Evolutionary conservation across 2,113 vertebrate species (phyloP).

Genomic region (Rutilus rutilus): DNA sequence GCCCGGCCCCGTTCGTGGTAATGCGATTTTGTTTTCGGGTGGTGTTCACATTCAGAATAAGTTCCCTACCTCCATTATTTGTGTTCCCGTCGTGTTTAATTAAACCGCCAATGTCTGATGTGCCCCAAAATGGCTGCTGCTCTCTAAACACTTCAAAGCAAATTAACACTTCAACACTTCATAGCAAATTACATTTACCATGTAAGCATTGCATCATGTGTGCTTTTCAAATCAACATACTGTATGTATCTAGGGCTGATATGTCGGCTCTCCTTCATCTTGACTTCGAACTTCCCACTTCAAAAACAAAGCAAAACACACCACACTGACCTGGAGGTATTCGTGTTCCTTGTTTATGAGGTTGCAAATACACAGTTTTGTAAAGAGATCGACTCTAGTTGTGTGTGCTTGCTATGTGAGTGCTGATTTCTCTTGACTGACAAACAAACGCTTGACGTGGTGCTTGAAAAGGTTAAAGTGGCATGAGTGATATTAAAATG

Average conservation of each 20-base stretch:
- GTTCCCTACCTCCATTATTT: constrained; percentile 50
- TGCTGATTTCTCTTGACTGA: constrained; percentile 46
- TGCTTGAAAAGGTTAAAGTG: constrained; percentile 73
- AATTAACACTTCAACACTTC: too few relatives aligned
- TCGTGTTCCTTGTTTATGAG: constrained; percentile 38
- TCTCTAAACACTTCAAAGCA: constrained; percentile 69
- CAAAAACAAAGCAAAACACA: constrained; percentile 25
- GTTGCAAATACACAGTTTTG: constrained; percentile 7
- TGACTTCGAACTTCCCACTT: background rate
- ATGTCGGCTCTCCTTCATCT: background rate
- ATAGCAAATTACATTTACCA: constrained; percentile 74
- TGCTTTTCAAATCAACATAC: constrained; percentile 65
- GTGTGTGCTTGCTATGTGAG: constrained; percentile 23
- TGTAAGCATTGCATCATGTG: constrained; percentile 80
- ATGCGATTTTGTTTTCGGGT: constrained; percentile 24
- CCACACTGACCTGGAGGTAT: constrained; percentile 27
- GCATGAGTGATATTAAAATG: constrained; percentile 74
- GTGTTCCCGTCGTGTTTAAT: constrained; percentile 63
- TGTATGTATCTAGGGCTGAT: constrained; percentile 35
- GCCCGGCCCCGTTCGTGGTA: constrained; percentile 16
- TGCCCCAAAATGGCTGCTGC: constrained; percentile 52
- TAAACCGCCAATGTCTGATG: constrained; percentile 57
- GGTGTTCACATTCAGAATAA: constrained; percentile 13
- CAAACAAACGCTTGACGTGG: constrained; percentile 54
- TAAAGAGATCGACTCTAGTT: constrained; percentile 24